These are phyloP conservation scores for Stomorhina lunata DNA, from an alignment of 2,888 invertebrate species.

Conservation along the genomic window DNA sequence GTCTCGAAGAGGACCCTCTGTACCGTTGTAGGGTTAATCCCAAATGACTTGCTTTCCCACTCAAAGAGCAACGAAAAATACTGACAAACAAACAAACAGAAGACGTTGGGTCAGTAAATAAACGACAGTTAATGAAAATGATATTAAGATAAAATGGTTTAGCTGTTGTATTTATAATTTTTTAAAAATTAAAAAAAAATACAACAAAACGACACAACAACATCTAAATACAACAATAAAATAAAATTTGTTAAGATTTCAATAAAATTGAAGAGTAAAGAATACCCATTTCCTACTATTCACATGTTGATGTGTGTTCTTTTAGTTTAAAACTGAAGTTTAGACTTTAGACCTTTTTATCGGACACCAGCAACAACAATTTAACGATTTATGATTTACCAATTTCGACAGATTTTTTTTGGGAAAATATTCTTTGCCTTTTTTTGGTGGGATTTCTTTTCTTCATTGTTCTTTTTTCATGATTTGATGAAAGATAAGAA, in stretches of 20 bases:
- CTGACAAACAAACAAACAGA: constrained; percentile 23
- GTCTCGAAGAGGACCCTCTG: neutral
- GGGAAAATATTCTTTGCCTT: neutral
- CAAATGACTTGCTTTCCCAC: neutral
- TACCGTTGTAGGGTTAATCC: neutral
- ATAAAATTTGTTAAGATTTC: constrained; percentile 34
- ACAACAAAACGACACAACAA: neutral
- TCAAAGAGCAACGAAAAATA: neutral
- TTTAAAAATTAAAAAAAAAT: too few species aligned
- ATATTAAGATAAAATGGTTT: constrained; percentile 58
- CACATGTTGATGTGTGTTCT: constrained; percentile 25
- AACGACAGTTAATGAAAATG: constrained; percentile 63
- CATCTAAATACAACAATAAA: neutral
- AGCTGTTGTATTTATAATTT: constrained; percentile 9
- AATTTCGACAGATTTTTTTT: neutral
- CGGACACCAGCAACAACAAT: constrained; percentile 20
- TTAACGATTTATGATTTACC: constrained; percentile 39
- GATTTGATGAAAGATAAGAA: constrained; percentile 61
- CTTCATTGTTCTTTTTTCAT: constrained; percentile 1
- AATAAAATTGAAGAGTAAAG: constrained; percentile 10
- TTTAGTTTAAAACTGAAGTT: constrained; percentile 19
- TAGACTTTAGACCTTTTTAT: neutral
- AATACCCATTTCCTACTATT: neutral
- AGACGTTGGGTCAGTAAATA: constrained; percentile 44
- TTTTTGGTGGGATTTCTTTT: neutral